Evolutionary conservation across 2,888 invertebrate genomes (phyloP), one percentile per base, ranked within the genome.

Genomic region (Agonopterix subpropinquella): DNA sequence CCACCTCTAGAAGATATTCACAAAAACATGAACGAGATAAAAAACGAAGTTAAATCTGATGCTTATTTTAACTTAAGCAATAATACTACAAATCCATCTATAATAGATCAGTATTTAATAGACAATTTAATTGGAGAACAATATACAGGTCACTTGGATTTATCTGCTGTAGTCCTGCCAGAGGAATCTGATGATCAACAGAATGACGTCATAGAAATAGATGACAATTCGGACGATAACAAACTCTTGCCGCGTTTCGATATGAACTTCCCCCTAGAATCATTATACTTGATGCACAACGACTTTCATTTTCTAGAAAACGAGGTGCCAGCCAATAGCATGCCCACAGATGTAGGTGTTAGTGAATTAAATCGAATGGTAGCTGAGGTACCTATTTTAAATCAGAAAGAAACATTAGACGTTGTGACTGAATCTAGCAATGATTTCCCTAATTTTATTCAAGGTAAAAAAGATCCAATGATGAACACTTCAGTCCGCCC

Each of bases 31-130:
- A 80, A 67, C 51, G 83, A 78, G 51, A 86, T 88, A 2, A 87
- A 88, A 52, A 87, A 87, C 52, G 88, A 88, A 65, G 75, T 87
- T 7, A 88, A 87, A 65, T 83, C 87, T 0, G 87, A 87, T 42
- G 59, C 80, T 2, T 86, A 75, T 55, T 87, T 82, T 56, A 84
- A 69, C 48, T 70, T 87, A 47, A 63, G 80, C 0, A 77, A 66
- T 44, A 64, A 66, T 1, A 55, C 77, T 0, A 55, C 73, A 0
- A 85, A 80, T 54, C 77, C 81, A 1, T 69, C 84, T 0, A 68
- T 82, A 4, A 73, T 88, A 44, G 88, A 88, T 47, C 85, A 85
- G 48, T 87, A 80, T 54, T 62, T 88, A 54, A 77, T 86, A 56
- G 88, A 87, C 45, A 85, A 82, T 48, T 72, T 88, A 11, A 79